Base-by-base conservation (phyloP, 2,797 vertebrate genomes). In the Mallotus villosus region DNA sequence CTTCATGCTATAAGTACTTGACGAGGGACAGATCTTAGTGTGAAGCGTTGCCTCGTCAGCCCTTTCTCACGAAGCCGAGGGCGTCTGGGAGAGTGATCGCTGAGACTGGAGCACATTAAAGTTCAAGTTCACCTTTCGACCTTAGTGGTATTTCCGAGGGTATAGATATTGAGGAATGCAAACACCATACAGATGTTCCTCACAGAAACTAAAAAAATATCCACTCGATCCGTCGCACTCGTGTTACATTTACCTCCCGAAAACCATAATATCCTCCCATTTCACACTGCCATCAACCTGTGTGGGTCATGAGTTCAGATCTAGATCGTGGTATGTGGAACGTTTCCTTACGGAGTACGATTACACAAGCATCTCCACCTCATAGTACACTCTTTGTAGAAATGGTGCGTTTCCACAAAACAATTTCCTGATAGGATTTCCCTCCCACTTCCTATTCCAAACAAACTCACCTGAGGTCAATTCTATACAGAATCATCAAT, bases 191-290 rank as follows among this genome's bases (percentile, higher is more conserved):
- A 58, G 22, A 73, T 32, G 73, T 73, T 63, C 29, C 63, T 72
- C 27, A 67, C 61, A 2, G 25, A 24, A 12, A 32, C 7, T 69
- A 32, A 22, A 53, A 76, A 72, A 60, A 1, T 11, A 72, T 51
- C 46, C 25, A 22, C 68, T 71, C 32, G 60, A 71, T 64, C 53
- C 5, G 32, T 21, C 21, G n/a, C 57, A 41, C 3, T 73, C 1
- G n/a, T 72, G 59, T 21, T 7, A 57, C 34, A 51, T 65, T 49
- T 75, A 53, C 67, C 41, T 37, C 11, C n/a, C 2, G 49, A 34
- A 75, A 80, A 75, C 24, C 16, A 34, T 21, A 77, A 75, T 55
- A 70, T 79, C 60, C 46, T 78, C 41, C 67, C 21, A 49, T 70
- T 74, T 63, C 69, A 71, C 5, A 0, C 8, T 61, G 16, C 67